Evolutionary conservation across 2,888 invertebrate genomes (phyloP).

Genomic region (Chloromyia formosa): DNA sequence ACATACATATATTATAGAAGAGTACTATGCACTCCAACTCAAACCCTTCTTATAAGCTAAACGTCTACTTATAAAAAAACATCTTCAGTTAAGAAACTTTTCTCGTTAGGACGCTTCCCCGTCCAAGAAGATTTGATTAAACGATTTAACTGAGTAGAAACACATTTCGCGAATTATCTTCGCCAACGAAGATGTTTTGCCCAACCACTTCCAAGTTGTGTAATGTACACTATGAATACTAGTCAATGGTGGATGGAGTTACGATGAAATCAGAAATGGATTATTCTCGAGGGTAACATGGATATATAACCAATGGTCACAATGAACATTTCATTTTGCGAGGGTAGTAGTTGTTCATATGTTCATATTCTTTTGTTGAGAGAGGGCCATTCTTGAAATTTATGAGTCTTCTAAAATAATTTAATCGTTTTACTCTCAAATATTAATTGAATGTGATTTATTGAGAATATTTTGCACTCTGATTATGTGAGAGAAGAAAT

Average conservation of each 20-base stretch:
- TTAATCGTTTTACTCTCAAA: background rate
- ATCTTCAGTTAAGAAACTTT: background rate
- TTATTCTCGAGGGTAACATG: conserved; percentile 4
- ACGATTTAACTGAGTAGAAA: conserved; percentile 42
- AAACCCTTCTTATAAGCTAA: background rate
- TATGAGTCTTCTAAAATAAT: conserved; percentile 37
- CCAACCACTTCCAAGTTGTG: too few species aligned
- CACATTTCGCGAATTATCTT: conserved; percentile 42
- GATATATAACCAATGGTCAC: background rate
- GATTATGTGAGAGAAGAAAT: too few species aligned
- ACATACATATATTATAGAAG: too few species aligned
- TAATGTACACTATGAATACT: background rate
- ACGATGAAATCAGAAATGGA: conserved; percentile 1
- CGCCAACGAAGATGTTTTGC: conserved; percentile 24
- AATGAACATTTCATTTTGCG: conserved; percentile 29
- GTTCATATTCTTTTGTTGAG: conserved; percentile 2
- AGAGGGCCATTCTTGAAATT: background rate
- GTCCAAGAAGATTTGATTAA: conserved; percentile 36
- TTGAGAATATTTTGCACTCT: background rate
- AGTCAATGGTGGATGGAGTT: background rate
- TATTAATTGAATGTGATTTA: conserved; percentile 14
- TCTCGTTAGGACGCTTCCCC: background rate
- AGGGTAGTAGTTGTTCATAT: conserved; percentile 26
- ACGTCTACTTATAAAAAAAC: background rate
- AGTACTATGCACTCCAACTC: too few species aligned